phyloP scores from a whole-genome alignment of 2,113 vertebrate genomes.

The Copsychus sechellarum region DNA sequence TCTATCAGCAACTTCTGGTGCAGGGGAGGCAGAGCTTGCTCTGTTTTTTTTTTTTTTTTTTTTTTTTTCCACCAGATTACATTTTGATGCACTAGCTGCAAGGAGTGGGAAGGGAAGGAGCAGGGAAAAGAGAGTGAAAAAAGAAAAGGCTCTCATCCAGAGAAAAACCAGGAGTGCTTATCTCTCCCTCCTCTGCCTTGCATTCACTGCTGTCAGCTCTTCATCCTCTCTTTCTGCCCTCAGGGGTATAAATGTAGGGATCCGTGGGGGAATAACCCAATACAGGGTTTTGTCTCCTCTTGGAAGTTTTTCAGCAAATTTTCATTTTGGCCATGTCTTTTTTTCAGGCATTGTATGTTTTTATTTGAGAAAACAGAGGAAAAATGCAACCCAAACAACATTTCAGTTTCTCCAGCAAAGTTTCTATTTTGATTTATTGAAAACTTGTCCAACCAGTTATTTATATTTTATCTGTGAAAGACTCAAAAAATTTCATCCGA shows the following conservation, averaged over 20 bases:
- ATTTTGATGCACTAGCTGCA: constrained; percentile 10
- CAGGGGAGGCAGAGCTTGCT: constrained; percentile 47
- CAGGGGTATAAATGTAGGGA: background rate
- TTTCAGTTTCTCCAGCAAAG: constrained; percentile 28
- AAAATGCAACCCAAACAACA: constrained; percentile 54
- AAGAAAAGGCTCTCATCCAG: background rate
- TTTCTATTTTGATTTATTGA: constrained; percentile 63
- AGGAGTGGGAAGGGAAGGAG: constrained; percentile 48
- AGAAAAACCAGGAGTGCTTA: background rate
- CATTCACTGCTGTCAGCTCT: background rate
- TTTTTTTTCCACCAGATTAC: constrained; percentile 8
- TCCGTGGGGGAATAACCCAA: background rate
- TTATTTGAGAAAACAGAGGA: background rate
- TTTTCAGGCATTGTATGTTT: background rate
- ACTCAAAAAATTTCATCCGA: constrained; percentile 46
- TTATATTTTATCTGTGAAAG: constrained; percentile 61
- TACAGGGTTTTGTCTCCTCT: background rate
- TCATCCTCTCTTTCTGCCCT: background rate
- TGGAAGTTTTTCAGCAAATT: background rate
- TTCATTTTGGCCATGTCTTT: constrained; percentile 13
- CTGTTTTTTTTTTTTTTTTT: background rate
- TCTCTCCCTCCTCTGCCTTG: constrained; percentile 2
- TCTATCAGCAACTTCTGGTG: constrained; percentile 10
- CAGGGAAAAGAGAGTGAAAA: background rate
- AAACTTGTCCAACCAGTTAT: constrained; percentile 59